These are phyloP conservation scores for Coranthus polyacanthus DNA, from an alignment of 2,797 vertebrate species.

Conservation along the genomic window DNA sequence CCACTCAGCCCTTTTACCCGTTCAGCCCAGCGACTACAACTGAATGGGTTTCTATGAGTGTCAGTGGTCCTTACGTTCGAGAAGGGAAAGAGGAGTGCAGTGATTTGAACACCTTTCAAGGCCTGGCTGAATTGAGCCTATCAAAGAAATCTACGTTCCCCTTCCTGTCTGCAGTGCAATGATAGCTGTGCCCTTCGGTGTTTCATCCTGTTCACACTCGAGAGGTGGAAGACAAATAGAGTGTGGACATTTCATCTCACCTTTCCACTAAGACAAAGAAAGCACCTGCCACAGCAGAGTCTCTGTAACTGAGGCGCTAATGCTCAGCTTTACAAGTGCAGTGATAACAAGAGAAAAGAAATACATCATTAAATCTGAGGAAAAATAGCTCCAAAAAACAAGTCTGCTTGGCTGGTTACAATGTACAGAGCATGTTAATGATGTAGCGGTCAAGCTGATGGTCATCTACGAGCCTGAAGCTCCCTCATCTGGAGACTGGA, in stretches of 20 bases:
- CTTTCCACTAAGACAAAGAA: conserved; percentile 23
- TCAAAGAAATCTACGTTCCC: conserved; percentile 44
- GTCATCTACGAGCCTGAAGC: conserved; percentile 60
- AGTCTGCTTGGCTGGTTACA: conserved; percentile 30
- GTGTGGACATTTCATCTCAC: conserved; percentile 21
- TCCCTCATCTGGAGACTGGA: conserved; percentile 73
- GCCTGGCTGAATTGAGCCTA: conserved; percentile 47
- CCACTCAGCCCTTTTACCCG: conserved; percentile 41
- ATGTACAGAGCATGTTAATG: conserved; percentile 23
- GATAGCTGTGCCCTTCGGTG: conserved; percentile 42
- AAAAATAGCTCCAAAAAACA: too few relatives aligned
- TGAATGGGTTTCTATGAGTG: conserved; percentile 17
- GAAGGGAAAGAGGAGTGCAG: conserved; percentile 27
- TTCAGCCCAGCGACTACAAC: neutral
- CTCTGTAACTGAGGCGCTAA: neutral
- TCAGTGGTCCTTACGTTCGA: conserved; percentile 36
- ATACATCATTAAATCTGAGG: too few relatives aligned
- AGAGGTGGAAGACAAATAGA: conserved; percentile 36
- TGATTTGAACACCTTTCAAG: conserved; percentile 53
- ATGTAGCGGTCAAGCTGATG: too few relatives aligned
- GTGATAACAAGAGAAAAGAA: too few relatives aligned
- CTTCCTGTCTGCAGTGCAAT: conserved; percentile 2
- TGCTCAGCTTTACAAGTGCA: neutral
- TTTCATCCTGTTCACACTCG: conserved; percentile 31
- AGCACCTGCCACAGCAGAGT: too few relatives aligned